phyloP scores from a whole-genome alignment of 2,888 invertebrate genomes.

The Zhengitettix transpicula region DNA sequence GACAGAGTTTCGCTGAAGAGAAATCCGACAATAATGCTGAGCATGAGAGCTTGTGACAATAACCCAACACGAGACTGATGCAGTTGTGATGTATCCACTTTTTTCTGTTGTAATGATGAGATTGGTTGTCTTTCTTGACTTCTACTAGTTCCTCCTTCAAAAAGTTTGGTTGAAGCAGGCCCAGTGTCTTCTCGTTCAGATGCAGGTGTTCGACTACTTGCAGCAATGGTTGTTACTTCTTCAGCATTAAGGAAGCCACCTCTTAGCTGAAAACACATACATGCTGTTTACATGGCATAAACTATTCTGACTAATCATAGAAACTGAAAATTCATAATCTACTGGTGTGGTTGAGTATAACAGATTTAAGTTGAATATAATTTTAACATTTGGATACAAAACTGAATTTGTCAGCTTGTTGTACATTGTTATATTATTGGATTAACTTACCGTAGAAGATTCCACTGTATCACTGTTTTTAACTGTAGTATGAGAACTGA shows the following conservation, averaged over 20 bases:
- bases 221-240: slow-evolving; percentile 44
- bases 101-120: slow-evolving; percentile 3
- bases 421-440: too few species aligned
- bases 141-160: slow-evolving; percentile 13
- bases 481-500: not conserved
- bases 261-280: slow-evolving; percentile 51
- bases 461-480: not conserved
- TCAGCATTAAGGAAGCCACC: slow-evolving; percentile 56
- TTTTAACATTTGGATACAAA: too few species aligned
- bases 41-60: slow-evolving; percentile 78
- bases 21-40: slow-evolving; percentile 76
- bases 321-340: too few species aligned
- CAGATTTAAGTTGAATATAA: too few species aligned
- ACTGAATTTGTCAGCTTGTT: too few species aligned
- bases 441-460: not conserved
- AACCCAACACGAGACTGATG: slow-evolving; percentile 82
- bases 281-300: too few species aligned
- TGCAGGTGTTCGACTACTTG: slow-evolving; percentile 23
- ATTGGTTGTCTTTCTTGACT: not conserved
- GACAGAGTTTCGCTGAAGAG: slow-evolving; percentile 80
- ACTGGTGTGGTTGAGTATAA: too few species aligned
- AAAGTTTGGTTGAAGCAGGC: slow-evolving; percentile 22
- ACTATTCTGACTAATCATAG: too few species aligned
- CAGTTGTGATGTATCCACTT: slow-evolving; percentile 68
- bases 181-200: slow-evolving; percentile 28